Conservation (phyloP, 2,888 invertebrate genomes). For the Lissonota sp. region DNA sequence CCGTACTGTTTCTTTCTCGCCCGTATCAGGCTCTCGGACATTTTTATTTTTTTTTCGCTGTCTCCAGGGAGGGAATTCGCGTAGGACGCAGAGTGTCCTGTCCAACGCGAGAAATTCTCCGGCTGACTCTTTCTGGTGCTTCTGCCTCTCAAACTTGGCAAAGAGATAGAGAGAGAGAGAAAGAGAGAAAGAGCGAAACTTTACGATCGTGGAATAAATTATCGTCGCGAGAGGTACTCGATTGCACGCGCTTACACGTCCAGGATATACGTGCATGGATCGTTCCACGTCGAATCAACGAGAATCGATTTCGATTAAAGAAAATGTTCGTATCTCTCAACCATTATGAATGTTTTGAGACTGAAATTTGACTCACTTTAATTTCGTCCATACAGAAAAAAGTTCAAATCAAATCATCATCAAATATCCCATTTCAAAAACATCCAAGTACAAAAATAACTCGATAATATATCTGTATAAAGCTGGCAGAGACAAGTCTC, state of each 20-base stretch:
- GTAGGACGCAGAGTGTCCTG: constrained; percentile 45
- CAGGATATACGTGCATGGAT: constrained; percentile 11
- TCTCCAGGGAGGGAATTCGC: constrained; percentile 28
- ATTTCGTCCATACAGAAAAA: too few species aligned
- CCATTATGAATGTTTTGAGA: too few species aligned
- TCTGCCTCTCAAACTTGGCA: constrained; percentile 51
- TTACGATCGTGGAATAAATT: constrained; percentile 77
- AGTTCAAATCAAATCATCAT: too few species aligned
- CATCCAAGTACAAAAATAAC: too few species aligned
- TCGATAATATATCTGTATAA: too few species aligned
- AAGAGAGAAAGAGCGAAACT: constrained; percentile 57
- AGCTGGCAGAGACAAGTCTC: too few species aligned
- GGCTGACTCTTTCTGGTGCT: not conserved
- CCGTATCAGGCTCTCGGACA: constrained; percentile 1
- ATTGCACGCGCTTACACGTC: constrained; percentile 53
- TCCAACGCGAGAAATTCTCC: not conserved
- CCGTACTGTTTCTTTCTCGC: constrained; percentile 4
- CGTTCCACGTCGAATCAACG: too few species aligned
- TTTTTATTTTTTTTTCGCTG: constrained; percentile 4
- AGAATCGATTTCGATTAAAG: too few species aligned
- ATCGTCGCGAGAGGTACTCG: constrained; percentile 67
- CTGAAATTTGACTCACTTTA: too few species aligned
- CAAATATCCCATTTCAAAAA: too few species aligned
- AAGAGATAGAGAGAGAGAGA: constrained; percentile 49
- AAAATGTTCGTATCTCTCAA: too few species aligned